phyloP scores from a whole-genome alignment of 1,140 invertebrate genomes.

The Rhopalosiphum maidis region DNA sequence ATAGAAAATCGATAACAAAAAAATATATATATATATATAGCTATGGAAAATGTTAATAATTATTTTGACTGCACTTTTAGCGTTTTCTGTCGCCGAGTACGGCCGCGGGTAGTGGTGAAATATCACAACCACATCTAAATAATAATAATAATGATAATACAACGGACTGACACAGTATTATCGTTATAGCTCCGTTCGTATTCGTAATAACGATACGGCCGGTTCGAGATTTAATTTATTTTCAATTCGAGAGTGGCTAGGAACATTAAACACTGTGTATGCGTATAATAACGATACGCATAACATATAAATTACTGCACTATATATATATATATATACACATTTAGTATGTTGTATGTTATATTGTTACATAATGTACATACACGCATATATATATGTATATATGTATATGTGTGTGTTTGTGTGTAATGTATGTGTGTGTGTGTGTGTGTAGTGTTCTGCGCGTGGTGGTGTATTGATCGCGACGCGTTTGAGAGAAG shows the following conservation, averaged over 20 bases:
- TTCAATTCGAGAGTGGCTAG: not conserved
- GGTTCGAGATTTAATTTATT: slow-evolving; percentile 5
- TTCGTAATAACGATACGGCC: not conserved
- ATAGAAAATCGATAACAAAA: not conserved
- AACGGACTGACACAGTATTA: not conserved
- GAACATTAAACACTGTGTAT: not conserved
- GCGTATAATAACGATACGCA: not conserved
- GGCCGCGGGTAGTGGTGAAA: too few relatives aligned
- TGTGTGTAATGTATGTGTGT: too few relatives aligned
- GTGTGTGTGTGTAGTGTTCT: not conserved
- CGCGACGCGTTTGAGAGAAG: not conserved
- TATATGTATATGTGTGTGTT: not conserved
- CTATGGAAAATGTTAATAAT: not conserved
- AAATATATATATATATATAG: too few relatives aligned
- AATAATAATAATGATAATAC: not conserved
- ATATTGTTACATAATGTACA: not conserved
- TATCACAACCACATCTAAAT: not conserved
- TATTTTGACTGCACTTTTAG: not conserved
- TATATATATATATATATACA: not conserved
- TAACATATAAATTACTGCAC: not conserved
- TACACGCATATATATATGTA: too few relatives aligned
- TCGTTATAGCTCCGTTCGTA: not conserved
- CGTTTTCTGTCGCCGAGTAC: not conserved
- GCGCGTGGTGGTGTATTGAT: not conserved
- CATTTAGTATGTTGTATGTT: too few relatives aligned